phyloP scores from a whole-genome alignment of 2,797 vertebrate species.

The Typhlichthys eigenmanni region DNA sequence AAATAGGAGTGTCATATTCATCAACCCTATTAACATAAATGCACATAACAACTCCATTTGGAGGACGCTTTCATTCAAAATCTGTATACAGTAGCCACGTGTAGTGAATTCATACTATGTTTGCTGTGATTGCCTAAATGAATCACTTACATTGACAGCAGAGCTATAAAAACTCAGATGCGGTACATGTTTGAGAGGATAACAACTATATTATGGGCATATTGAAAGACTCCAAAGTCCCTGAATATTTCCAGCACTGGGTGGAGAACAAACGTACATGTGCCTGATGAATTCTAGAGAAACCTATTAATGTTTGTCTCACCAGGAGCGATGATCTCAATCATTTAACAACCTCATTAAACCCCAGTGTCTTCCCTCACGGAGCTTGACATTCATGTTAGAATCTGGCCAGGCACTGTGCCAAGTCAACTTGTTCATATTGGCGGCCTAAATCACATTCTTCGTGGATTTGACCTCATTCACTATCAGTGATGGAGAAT shows the following conservation, averaged over 20 bases:
- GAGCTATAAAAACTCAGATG: too few relatives aligned
- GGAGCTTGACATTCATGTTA: conserved; percentile 45
- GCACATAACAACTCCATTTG: too few relatives aligned
- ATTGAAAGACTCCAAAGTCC: too few relatives aligned
- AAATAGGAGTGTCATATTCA: too few relatives aligned
- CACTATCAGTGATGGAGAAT: conserved; percentile 38
- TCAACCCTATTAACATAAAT: too few relatives aligned
- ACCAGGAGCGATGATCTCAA: conserved; percentile 39
- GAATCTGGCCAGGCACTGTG: conserved; percentile 23
- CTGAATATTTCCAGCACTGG: not conserved
- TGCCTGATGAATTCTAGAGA: conserved; percentile 30
- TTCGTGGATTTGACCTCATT: conserved; percentile 42
- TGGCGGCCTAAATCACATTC: conserved; percentile 37
- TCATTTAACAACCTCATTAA: conserved; percentile 48
- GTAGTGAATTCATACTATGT: too few relatives aligned
- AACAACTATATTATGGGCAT: too few relatives aligned
- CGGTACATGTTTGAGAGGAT: too few relatives aligned
- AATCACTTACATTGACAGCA: too few relatives aligned
- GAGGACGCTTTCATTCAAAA: too few relatives aligned
- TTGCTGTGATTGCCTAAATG: too few relatives aligned
- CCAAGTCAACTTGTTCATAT: conserved; percentile 30
- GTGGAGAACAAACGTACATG: not conserved
- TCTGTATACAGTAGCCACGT: too few relatives aligned
- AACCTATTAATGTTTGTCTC: conserved; percentile 38
- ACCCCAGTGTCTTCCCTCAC: conserved; percentile 22